Evolutionary conservation across 2,797 vertebrate species (phyloP).

Genomic region (Leptoclinus maculatus): DNA sequence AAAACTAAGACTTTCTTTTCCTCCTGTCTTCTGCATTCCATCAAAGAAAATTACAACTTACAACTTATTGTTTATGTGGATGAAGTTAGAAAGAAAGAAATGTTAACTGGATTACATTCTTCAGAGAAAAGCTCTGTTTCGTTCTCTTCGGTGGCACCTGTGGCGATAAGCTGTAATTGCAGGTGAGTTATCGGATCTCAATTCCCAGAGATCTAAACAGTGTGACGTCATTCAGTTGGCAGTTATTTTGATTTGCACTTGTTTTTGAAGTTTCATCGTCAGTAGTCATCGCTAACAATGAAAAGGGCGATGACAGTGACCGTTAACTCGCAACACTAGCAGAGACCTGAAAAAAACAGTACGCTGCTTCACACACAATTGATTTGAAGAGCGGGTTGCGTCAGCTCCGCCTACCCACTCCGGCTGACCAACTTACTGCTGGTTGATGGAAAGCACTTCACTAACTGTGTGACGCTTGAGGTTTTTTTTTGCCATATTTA

Average conservation of each 20-base stretch:
- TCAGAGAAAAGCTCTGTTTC: background rate
- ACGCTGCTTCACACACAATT: background rate
- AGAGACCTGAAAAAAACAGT: background rate
- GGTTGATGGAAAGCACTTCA: background rate
- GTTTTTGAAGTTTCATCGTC: background rate
- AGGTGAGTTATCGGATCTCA: background rate
- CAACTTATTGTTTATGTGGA: background rate
- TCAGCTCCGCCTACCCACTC: background rate
- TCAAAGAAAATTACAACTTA: constrained; percentile 1
- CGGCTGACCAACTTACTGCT: background rate
- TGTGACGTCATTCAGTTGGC: background rate
- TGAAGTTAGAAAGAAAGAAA: background rate
- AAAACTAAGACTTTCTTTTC: background rate
- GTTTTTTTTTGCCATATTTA: background rate
- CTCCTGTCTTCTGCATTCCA: background rate
- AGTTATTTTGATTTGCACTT: background rate
- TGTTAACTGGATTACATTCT: background rate
- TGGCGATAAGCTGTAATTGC: background rate
- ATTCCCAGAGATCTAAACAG: background rate
- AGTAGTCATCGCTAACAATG: background rate
- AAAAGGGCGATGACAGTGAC: background rate
- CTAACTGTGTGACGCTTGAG: background rate
- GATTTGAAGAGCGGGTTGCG: background rate
- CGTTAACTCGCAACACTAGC: background rate
- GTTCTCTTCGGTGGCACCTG: background rate